These are phyloP conservation scores for Eulithis testata DNA, from an alignment of 2,888 invertebrate genomes.

Conservation along the genomic window DNA sequence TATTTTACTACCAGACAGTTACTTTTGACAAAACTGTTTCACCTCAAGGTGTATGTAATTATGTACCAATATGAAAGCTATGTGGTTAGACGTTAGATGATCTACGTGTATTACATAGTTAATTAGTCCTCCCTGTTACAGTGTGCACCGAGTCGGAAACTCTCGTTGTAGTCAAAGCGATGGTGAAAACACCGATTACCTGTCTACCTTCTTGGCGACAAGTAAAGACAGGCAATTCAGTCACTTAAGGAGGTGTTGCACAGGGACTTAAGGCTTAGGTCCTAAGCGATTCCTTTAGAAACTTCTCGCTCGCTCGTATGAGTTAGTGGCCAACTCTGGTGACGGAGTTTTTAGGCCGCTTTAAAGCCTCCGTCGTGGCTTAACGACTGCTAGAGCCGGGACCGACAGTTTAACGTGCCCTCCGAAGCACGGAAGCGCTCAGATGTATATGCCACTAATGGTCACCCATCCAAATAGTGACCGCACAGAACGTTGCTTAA, in stretches of 20 bases:
- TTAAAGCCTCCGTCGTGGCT: too few species aligned
- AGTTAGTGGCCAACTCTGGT: too few species aligned
- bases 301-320: too few species aligned
- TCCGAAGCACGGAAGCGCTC: too few species aligned
- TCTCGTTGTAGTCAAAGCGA: constrained; percentile 49
- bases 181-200: constrained; percentile 65
- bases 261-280: too few species aligned
- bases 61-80: constrained; percentile 49
- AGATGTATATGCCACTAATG: too few species aligned
- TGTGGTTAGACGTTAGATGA: constrained; percentile 37
- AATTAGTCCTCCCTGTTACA: constrained; percentile 54
- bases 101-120: constrained; percentile 46
- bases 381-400: too few species aligned
- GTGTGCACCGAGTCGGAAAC: constrained; percentile 67
- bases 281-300: too few species aligned
- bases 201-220: constrained; percentile 35
- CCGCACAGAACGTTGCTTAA: too few species aligned
- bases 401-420: too few species aligned
- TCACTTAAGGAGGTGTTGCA: background rate
- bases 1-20: constrained; percentile 6
- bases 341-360: too few species aligned
- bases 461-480: too few species aligned
- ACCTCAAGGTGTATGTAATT: constrained; percentile 33
- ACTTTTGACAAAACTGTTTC: constrained; percentile 32
- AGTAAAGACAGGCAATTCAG: constrained; percentile 4